Evolutionary conservation across 2,797 vertebrate genomes (phyloP).

Genomic region (Characodon lateralis): DNA sequence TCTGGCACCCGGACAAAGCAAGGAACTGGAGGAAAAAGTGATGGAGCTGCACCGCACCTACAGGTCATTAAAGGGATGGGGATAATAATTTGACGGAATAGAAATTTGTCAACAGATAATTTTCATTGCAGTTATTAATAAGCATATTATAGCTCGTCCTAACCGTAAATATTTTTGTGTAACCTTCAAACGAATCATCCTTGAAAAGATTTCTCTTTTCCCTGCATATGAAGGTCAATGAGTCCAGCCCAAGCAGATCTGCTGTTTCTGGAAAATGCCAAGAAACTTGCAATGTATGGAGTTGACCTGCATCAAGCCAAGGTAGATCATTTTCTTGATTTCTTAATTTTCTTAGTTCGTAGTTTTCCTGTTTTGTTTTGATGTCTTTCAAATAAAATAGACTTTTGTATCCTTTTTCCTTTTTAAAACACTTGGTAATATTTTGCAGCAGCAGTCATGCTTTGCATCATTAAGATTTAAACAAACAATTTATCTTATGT

Average conservation of each 20-base stretch:
- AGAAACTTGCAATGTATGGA: conserved; percentile 96
- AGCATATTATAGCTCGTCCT: background rate
- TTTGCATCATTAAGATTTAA: conserved; percentile 54
- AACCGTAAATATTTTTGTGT: background rate
- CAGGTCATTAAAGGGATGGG: conserved; percentile 76
- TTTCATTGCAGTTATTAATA: conserved; percentile 5
- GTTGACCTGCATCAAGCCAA: conserved; percentile 97
- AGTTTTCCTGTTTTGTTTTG: background rate
- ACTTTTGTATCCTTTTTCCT: conserved; percentile 4
- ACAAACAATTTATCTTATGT: conserved; percentile 60
- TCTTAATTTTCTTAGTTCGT: background rate
- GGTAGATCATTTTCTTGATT: conserved; percentile 70
- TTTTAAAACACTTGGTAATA: conserved; percentile 13
- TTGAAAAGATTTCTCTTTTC: conserved; percentile 10
- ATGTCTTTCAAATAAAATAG: background rate
- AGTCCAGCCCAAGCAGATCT: conserved; percentile 95
- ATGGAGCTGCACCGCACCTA: conserved; percentile 94
- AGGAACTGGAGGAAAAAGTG: conserved; percentile 94
- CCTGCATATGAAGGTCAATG: conserved; percentile 86
- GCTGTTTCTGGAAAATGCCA: conserved; percentile 96
- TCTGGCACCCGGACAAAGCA: conserved; percentile 91
- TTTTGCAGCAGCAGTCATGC: conserved; percentile 28
- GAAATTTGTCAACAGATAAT: background rate
- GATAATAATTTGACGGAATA: background rate
- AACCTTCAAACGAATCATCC: background rate